Percentiles rank a stretch among this genome's conserved stretches.
phyloP scores from a whole-genome alignment of 1,140 invertebrate genomes.

The Fragariocoptes setiger region DNA sequence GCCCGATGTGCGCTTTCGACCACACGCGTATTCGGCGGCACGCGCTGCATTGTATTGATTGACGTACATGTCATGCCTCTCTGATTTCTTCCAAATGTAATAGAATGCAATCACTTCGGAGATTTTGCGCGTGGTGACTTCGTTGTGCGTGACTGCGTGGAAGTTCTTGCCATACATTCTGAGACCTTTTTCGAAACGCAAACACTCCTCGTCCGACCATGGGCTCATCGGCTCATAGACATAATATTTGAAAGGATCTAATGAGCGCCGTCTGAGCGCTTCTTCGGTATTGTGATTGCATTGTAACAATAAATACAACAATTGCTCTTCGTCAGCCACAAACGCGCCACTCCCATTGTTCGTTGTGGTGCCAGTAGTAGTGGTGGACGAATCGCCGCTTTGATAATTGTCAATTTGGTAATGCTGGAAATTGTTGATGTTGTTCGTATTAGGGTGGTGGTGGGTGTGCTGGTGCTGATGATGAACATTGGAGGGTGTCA shows the following conservation, averaged over 20 bases:
- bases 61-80: constrained; percentile 68
- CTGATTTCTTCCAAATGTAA: constrained; percentile 95
- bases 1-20: no score
- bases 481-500: no score
- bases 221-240: constrained; percentile 34
- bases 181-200: constrained; percentile 77
- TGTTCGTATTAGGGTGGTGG: no score
- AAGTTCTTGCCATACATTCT: constrained; percentile 82
- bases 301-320: constrained; percentile 57
- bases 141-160: constrained; percentile 66
- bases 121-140: constrained; percentile 71
- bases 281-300: constrained; percentile 80
- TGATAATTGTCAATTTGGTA: no score
- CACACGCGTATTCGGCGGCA: no score
- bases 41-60: constrained; percentile 27
- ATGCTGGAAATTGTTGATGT: no score
- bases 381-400: no score
- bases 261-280: constrained; percentile 39
- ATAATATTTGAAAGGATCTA: constrained; percentile 34
- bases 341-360: constrained; percentile 19
- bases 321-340: constrained; percentile 63
- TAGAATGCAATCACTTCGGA: constrained; percentile 91
- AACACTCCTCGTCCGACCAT: constrained; percentile 90
- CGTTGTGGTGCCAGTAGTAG: background rate
- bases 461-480: no score